Evolutionary conservation across 2,113 vertebrate genomes (phyloP), one percentile per base, ranked within the genome.

Genomic region (Bolborhynchus lineola): DNA sequence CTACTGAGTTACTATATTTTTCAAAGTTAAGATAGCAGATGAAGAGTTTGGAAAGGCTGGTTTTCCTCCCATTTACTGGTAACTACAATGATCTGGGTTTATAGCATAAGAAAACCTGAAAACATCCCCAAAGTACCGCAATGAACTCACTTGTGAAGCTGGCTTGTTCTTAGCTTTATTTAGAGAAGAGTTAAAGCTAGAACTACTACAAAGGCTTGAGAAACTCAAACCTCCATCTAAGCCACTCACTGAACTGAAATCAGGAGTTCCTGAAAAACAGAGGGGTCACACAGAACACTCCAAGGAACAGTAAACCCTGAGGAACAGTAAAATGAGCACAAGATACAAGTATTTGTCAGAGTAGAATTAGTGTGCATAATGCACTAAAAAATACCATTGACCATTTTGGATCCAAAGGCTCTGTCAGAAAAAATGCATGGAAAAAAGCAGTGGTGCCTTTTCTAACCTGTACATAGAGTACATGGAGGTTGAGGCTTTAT

Each of bases 261-360:
- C 18, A 77, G 53, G 29, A 82, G 39, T 11, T n/a, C 23, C 21
- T 46, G 44, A 67, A 86, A 64, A 72, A n/a, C 12, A 16, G 6
- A 37, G 11, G 10, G 9, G 8, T 76, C 74, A 39, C 37, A 28
- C 10, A 47, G 15, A 16, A 49, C 11, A 33, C 23, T 4, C 18
- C 1, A 0, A 35, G 11, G 37, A 50, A 17, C 23, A 62, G 20
- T 26, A 37, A 81, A 37, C 23, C 4, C 21, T 1, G 0, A n/a
- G 8, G 37, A 41, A 17, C 19, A 62, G 20, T 31, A 37, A 77
- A 70, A 71, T 76, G 18, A 49, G 29, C 25, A 5, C 10, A 76
- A 65, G 31, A 76, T 42, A 77, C 5, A 52, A 62, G 9, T 28
- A 88, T 68, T 46, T 75, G 16, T 52, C 50, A 37, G 5, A 74